Evolutionary conservation across 2,888 invertebrate species (phyloP).

Genomic region (Glyphotaelius pellucidus): DNA sequence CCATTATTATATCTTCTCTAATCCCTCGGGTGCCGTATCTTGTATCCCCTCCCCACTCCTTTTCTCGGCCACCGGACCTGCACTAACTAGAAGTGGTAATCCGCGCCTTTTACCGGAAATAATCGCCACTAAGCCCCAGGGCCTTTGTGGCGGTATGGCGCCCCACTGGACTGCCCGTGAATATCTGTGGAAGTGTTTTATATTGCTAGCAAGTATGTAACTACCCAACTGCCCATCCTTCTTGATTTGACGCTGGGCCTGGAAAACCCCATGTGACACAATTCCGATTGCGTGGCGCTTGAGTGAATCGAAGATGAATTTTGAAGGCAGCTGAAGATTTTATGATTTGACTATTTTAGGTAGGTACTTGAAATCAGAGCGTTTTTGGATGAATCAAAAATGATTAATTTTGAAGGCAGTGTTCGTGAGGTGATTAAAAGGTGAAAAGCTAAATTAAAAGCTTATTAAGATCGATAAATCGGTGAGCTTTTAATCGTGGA

Average conservation of each 20-base stretch:
- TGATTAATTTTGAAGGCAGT: too few species aligned
- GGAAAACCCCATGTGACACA: slow-evolving; percentile 2
- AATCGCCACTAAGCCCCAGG: slow-evolving; percentile 37
- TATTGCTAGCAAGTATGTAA: neutral
- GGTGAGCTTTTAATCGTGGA: too few species aligned
- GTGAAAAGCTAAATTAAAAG: too few species aligned
- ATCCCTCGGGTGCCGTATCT: slow-evolving; percentile 7
- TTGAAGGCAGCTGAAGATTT: neutral
- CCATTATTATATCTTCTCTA: neutral
- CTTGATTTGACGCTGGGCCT: neutral
- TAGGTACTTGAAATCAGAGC: neutral
- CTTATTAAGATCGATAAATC: too few species aligned
- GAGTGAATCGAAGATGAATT: neutral
- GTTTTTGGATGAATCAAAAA: neutral
- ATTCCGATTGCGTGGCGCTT: neutral
- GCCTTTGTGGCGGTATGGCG: slow-evolving; percentile 15
- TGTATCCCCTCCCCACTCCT: slow-evolving; percentile 11
- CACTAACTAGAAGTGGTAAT: slow-evolving; percentile 31
- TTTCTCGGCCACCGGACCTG: slow-evolving; percentile 37
- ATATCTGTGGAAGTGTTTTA: neutral
- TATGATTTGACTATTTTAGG: neutral
- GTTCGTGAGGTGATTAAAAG: too few species aligned
- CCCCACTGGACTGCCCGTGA: neutral
- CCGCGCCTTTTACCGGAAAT: slow-evolving; percentile 42
- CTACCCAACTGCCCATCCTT: neutral